Evolutionary conservation across 2,888 invertebrate species (phyloP).

Genomic region (Leistus spinibarbis): DNA sequence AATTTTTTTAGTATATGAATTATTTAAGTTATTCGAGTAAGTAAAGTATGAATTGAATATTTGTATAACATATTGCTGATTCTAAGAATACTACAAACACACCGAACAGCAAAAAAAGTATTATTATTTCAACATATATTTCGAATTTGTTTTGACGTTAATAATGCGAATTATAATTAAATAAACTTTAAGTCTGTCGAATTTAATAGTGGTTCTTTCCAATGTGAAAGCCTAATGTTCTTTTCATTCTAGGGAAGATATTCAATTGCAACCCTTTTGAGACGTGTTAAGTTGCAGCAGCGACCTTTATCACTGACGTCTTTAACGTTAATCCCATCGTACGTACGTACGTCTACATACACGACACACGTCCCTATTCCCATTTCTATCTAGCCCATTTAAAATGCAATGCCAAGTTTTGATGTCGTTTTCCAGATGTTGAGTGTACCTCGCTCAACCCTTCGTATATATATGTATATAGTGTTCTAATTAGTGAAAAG

Average conservation of each 20-base stretch:
- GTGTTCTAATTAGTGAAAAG: constrained; percentile 46
- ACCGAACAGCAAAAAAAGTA: too few species aligned
- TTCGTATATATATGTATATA: constrained; percentile 36
- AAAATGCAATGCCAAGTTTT: constrained; percentile 1
- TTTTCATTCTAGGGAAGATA: constrained; percentile 53
- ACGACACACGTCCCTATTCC: constrained; percentile 1
- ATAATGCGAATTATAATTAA: too few species aligned
- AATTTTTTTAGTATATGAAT: too few species aligned
- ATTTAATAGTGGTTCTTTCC: neutral
- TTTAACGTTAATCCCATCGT: constrained; percentile 22
- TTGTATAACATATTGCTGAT: too few species aligned
- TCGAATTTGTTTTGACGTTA: too few species aligned
- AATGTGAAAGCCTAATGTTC: constrained; percentile 44
- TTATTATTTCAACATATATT: neutral
- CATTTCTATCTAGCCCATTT: constrained; percentile 21
- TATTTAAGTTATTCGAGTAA: too few species aligned
- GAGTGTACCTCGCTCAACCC: constrained; percentile 44
- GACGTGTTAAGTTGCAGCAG: constrained; percentile 48
- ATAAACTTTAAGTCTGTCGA: neutral
- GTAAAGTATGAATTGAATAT: too few species aligned
- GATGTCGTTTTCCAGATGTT: neutral
- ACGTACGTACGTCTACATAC: neutral
- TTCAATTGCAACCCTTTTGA: constrained; percentile 56
- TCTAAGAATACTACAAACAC: too few species aligned
- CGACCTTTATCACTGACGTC: constrained; percentile 46